Evolutionary conservation across 2,797 vertebrate genomes (phyloP).

Genomic region (Sebastes matsubarae): DNA sequence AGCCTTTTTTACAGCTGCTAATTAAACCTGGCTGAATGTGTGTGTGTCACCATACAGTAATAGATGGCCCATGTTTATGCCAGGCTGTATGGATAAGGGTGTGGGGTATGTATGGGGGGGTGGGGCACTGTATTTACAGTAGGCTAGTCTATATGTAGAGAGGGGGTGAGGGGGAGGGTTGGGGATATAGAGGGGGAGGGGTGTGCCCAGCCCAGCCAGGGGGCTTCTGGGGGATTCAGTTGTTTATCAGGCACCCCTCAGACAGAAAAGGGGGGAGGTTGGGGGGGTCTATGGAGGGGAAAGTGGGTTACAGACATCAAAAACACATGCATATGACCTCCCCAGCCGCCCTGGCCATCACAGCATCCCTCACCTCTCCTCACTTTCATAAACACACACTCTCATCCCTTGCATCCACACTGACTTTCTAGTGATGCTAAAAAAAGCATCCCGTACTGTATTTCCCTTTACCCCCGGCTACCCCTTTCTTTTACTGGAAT

Average conservation of each 20-base stretch:
- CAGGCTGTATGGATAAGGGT: slow-evolving; percentile 28
- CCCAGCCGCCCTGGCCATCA: slow-evolving; percentile 23
- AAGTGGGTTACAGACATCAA: slow-evolving; percentile 79
- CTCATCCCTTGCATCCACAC: slow-evolving; percentile 1
- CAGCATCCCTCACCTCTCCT: slow-evolving; percentile 43
- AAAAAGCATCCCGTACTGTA: slow-evolving; percentile 16
- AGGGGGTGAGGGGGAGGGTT: neutral
- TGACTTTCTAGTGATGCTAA: slow-evolving; percentile 57
- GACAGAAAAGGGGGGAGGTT: slow-evolving; percentile 52
- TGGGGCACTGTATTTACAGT: slow-evolving; percentile 71
- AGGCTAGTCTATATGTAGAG: slow-evolving; percentile 44
- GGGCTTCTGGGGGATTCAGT: slow-evolving; percentile 70
- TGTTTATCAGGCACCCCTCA: slow-evolving; percentile 77
- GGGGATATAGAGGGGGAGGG: slow-evolving; percentile 42
- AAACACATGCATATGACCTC: slow-evolving; percentile 67
- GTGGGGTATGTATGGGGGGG: slow-evolving; percentile 20
- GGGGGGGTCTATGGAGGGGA: slow-evolving; percentile 31
- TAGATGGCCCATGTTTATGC: slow-evolving; percentile 61
- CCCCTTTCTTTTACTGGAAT: slow-evolving; percentile 49
- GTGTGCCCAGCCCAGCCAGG: slow-evolving; percentile 34
- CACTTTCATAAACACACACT: slow-evolving; percentile 37
- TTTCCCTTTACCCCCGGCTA: slow-evolving; percentile 3
- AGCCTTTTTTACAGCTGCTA: slow-evolving; percentile 52
- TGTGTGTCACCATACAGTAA: slow-evolving; percentile 38
- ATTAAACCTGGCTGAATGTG: slow-evolving; percentile 57